Evolutionary conservation across 2,888 invertebrate genomes (phyloP).

Genomic region (Drosophila stalkeri): DNA sequence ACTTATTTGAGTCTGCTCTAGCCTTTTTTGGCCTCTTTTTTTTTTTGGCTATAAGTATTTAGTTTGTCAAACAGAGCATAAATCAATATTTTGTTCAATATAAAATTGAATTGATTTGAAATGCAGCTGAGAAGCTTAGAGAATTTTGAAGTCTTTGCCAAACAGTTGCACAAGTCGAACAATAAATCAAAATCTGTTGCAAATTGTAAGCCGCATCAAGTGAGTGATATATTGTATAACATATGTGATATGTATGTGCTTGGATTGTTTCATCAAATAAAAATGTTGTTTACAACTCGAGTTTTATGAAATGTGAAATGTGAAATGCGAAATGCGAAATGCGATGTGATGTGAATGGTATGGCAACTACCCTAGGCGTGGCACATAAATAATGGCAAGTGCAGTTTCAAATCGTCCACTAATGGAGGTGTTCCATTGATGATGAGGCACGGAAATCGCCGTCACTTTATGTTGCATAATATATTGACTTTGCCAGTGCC

Average conservation of each 20-base stretch:
- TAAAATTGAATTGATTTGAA: background rate
- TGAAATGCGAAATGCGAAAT: slow-evolving; percentile 19
- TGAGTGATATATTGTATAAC: background rate
- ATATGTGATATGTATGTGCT: background rate
- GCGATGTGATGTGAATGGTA: slow-evolving; percentile 11
- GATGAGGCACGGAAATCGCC: slow-evolving; percentile 47
- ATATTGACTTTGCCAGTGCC: slow-evolving; percentile 45
- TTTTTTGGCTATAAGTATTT: too few species aligned
- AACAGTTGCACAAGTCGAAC: background rate
- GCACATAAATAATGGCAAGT: slow-evolving; percentile 45
- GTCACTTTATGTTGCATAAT: slow-evolving; percentile 56
- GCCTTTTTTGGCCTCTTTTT: background rate
- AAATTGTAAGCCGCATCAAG: background rate
- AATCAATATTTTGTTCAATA: too few species aligned
- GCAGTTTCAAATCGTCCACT: slow-evolving; percentile 47
- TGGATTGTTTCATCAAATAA: slow-evolving; percentile 19
- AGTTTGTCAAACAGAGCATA: background rate
- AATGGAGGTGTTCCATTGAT: slow-evolving; percentile 50
- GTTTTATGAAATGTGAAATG: slow-evolving; percentile 31
- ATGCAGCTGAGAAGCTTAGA: background rate
- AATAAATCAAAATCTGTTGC: background rate
- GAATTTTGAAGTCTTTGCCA: background rate
- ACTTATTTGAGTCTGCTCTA: background rate
- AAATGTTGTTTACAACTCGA: slow-evolving; percentile 39
- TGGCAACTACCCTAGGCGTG: slow-evolving; percentile 16